These are phyloP conservation scores for Vulpes lagopus DNA, from an alignment of 2,113 vertebrate species.

Conservation along the genomic window DNA sequence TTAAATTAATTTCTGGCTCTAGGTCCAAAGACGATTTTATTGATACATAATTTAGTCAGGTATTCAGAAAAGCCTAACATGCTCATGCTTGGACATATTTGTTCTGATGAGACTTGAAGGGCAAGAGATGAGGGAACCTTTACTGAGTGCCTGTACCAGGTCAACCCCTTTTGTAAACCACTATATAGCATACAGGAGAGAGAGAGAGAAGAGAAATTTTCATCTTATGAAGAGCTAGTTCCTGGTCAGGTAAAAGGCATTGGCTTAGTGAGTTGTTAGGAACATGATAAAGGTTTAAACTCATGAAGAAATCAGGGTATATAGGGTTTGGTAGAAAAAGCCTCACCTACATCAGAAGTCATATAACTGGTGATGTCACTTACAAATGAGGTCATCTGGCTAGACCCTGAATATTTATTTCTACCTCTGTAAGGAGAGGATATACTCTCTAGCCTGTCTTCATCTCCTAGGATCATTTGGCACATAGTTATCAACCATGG, in stretches of 20 bases:
- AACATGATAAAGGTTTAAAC: not conserved
- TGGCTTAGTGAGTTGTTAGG: not conserved
- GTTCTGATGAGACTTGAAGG: slow-evolving; percentile 40
- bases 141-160: not conserved
- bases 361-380: slow-evolving; percentile 32
- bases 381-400: not conserved
- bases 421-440: not conserved
- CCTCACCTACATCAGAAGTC: not conserved
- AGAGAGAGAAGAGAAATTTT: not conserved
- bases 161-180: slow-evolving; percentile 29
- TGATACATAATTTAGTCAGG: slow-evolving; percentile 17
- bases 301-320: slow-evolving; percentile 14
- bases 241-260: slow-evolving; percentile 54
- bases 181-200: not conserved
- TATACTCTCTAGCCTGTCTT: not conserved
- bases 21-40: slow-evolving; percentile 37
- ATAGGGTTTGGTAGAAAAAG: slow-evolving; percentile 6
- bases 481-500: not conserved
- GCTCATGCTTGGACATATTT: slow-evolving; percentile 53
- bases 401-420: slow-evolving; percentile 41
- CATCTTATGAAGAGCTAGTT: slow-evolving; percentile 54
- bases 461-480: not conserved
- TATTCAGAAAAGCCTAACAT: slow-evolving; percentile 67
- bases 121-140: slow-evolving; percentile 17
- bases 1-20: slow-evolving; percentile 56